Percentiles rank a stretch among this genome's conserved stretches.
phyloP scores from a whole-genome alignment of 2,888 invertebrate genomes.

The Hesperia comma region DNA sequence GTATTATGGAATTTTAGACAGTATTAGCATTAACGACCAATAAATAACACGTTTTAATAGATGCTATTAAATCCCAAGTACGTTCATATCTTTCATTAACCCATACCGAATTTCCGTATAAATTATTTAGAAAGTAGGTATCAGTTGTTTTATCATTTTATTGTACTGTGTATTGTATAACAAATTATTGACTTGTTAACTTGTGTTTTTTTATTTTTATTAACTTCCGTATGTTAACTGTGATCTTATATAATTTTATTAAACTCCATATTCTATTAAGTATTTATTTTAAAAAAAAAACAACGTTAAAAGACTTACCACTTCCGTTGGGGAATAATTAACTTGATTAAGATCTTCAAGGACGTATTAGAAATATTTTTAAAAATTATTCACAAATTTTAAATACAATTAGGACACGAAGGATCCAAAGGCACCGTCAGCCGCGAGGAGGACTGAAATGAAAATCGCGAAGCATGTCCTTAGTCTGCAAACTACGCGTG shows the following conservation, averaged over 20 bases:
- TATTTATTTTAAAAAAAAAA: neutral
- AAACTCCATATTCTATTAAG: neutral
- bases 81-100: slow-evolving; percentile 14
- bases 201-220: neutral
- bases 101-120: slow-evolving; percentile 31
- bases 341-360: slow-evolving; percentile 15
- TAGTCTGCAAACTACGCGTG: slow-evolving; percentile 59
- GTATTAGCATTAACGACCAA: slow-evolving; percentile 42
- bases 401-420: slow-evolving; percentile 32
- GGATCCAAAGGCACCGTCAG: slow-evolving; percentile 50
- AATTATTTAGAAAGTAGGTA: slow-evolving; percentile 35
- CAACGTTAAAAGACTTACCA: slow-evolving; percentile 22
- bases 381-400: slow-evolving; percentile 13
- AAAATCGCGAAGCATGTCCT: slow-evolving; percentile 69
- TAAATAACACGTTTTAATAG: slow-evolving; percentile 38
- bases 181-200: neutral
- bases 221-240: neutral
- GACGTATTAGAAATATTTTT: slow-evolving; percentile 4
- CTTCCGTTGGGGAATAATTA: neutral
- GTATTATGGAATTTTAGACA: slow-evolving; percentile 48
- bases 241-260: no score
- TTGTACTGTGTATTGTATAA: neutral
- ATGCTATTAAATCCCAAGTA: slow-evolving; percentile 29
- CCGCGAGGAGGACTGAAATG: slow-evolving; percentile 67
- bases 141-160: neutral